These are phyloP conservation scores for Rissa tridactyla DNA, from an alignment of 2,113 vertebrate species.

Conservation along the genomic window DNA sequence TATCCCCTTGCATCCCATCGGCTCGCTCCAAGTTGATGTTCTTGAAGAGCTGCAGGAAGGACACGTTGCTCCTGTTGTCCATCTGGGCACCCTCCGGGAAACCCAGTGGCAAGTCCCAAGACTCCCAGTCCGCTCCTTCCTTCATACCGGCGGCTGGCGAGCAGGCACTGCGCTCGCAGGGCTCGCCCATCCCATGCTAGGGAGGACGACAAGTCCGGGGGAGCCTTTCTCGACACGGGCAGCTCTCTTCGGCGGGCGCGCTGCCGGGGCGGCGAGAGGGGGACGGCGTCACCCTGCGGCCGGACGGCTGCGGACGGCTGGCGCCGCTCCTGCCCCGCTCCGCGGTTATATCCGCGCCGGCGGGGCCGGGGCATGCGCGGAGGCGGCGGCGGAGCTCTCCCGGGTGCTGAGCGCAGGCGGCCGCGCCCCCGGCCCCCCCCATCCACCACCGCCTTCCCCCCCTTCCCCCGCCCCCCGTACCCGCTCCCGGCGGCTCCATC, in stretches of 20 bases:
- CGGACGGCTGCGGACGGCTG: fast-evolving
- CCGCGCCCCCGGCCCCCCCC: background rate
- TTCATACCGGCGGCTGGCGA: constrained; percentile 58
- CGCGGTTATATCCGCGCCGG: constrained; percentile 11
- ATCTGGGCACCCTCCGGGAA: constrained; percentile 56
- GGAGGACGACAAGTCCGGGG: background rate
- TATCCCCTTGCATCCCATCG: constrained; percentile 73
- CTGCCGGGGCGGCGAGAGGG: background rate
- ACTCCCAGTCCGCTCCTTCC: constrained; percentile 6
- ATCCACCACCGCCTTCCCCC: no score
- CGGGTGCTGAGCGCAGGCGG: constrained; percentile 65
- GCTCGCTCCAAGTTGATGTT: constrained; percentile 62
- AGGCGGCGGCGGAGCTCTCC: constrained; percentile 68
- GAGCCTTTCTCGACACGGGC: background rate
- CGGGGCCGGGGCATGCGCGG: constrained; percentile 60
- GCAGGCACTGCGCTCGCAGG: constrained; percentile 49
- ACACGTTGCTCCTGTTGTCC: constrained; percentile 74
- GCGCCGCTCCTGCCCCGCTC: background rate
- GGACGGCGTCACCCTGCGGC: fast-evolving
- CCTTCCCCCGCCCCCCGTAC: background rate
- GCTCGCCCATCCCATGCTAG: constrained; percentile 60
- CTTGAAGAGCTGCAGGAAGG: constrained; percentile 65
- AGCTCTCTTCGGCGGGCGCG: background rate
- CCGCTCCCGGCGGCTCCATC: no score
- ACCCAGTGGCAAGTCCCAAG: constrained; percentile 10